These are phyloP conservation scores for Mastomys natalensis DNA, from an alignment of 2,113 vertebrate species.

Conservation along the genomic window DNA sequence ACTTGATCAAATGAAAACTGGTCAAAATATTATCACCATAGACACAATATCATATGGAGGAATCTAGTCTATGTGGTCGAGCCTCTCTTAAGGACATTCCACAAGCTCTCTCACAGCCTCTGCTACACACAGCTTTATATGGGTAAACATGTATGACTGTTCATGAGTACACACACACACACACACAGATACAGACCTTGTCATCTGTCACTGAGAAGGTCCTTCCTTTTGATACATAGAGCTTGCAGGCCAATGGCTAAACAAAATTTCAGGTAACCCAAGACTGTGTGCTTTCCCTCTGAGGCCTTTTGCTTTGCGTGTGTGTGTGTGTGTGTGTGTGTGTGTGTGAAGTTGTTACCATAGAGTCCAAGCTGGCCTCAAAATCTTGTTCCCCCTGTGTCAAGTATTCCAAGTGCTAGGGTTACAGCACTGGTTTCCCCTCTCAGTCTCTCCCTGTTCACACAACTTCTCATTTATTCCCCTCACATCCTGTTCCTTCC, in stretches of 20 bases:
- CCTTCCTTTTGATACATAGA: not conserved
- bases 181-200: not conserved
- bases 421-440: not conserved
- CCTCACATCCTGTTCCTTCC: too few relatives aligned
- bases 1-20: not conserved
- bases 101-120: not conserved
- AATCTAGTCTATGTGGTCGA: not conserved
- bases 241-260: too few relatives aligned
- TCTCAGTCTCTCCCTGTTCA: not conserved
- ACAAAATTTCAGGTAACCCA: not conserved
- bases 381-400: not conserved
- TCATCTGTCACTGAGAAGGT: not conserved
- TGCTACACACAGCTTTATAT: too few relatives aligned
- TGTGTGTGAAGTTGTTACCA: not conserved
- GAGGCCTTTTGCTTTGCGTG: not conserved
- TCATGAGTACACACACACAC: not conserved
- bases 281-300: not conserved
- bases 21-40: not conserved
- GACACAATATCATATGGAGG: not conserved
- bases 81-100: not conserved
- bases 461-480: not conserved
- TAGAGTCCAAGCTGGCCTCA: not conserved
- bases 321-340: not conserved
- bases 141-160: too few relatives aligned
- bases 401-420: not conserved